Base-by-base conservation (phyloP, 2,888 invertebrate genomes). In the Zaprionus obscuricornis region DNA sequence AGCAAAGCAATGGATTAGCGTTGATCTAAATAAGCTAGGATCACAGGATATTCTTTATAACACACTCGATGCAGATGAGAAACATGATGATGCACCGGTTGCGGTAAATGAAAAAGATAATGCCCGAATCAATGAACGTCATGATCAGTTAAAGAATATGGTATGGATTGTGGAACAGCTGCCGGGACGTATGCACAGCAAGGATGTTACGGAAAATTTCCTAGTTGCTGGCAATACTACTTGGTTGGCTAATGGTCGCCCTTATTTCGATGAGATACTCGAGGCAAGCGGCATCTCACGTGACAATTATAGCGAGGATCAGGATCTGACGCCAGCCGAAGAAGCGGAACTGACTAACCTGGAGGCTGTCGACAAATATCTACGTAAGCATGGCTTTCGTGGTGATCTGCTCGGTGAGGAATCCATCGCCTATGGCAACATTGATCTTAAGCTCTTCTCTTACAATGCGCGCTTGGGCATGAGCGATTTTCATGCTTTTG, bases 1-100 rank as follows among this genome's bases (percentile, higher is more conserved):
- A 57, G 95, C 95, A 88, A 96, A 96, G 86, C 96, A 97, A 87
- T 98, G 97, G 97, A 92, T 96, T 74, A 92, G 95, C 3, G 92
- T 96, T 0, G 95, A 96, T 88, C 94, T 94, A 83, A 93, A 93
- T 42, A 91, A 92, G 56, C 66, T 90, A 18, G 86, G 85, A 1
- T 59, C 72, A 5, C 72, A 79, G 55, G 83, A 78, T 33, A 75
- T 74, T 58, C 74, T 83, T 5, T 88, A 85, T 40, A 78, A 76
- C 33, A 69, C 67, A 0, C 55, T 82, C 40, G 81, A 75, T 26
- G 71, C 69, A 17, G 87, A 82, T 59, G 85, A 86, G 26, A 85
- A 86, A 29, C 74, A 79, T 8, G 78, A 85, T 20, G 88, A 88
- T 64, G 81, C 84, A 1, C 69, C 87, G 0, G 69, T 84, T 14